Evolutionary conservation across 2,888 invertebrate species (phyloP).

Genomic region (Mellilla xanthometata): DNA sequence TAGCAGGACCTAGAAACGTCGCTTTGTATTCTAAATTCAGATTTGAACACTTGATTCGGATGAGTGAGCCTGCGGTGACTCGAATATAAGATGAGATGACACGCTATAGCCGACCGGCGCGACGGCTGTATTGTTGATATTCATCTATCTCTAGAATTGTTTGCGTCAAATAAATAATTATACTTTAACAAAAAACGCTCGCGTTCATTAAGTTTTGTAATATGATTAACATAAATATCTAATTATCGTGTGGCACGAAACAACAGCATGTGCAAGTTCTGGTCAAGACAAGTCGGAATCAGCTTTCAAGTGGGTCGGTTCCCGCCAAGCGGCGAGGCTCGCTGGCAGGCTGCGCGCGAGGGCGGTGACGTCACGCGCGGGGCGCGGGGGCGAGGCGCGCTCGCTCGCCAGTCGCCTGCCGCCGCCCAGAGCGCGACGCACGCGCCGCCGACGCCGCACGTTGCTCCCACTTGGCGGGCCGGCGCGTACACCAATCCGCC

Average conservation of each 20-base stretch:
- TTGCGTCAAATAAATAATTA: no score
- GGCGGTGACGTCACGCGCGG: slow-evolving; percentile 38
- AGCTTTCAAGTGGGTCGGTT: background rate
- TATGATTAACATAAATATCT: no score
- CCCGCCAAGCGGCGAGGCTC: background rate
- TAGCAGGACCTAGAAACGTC: slow-evolving; percentile 43
- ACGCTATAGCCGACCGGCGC: slow-evolving; percentile 8
- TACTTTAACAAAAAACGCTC: no score
- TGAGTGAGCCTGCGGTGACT: slow-evolving; percentile 35
- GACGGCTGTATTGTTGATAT: no score
- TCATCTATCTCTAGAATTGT: no score
- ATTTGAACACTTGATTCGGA: slow-evolving; percentile 41
- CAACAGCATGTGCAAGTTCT: no score
- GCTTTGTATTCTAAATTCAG: slow-evolving; percentile 44
- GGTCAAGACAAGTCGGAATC: no score
- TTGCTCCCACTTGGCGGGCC: slow-evolving; percentile 67
- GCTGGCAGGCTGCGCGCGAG: slow-evolving; percentile 54
- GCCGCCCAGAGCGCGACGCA: slow-evolving; percentile 62
- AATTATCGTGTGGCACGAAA: no score
- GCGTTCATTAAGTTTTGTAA: no score
- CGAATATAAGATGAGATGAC: slow-evolving; percentile 38
- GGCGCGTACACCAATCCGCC: slow-evolving; percentile 38
- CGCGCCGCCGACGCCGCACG: slow-evolving; percentile 48
- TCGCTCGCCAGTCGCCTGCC: slow-evolving; percentile 62
- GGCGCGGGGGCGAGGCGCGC: slow-evolving; percentile 46